Percentiles rank a stretch among this genome's conserved stretches.
Conservation (phyloP, 2,113 vertebrate species). For the Verasper variegatus region DNA sequence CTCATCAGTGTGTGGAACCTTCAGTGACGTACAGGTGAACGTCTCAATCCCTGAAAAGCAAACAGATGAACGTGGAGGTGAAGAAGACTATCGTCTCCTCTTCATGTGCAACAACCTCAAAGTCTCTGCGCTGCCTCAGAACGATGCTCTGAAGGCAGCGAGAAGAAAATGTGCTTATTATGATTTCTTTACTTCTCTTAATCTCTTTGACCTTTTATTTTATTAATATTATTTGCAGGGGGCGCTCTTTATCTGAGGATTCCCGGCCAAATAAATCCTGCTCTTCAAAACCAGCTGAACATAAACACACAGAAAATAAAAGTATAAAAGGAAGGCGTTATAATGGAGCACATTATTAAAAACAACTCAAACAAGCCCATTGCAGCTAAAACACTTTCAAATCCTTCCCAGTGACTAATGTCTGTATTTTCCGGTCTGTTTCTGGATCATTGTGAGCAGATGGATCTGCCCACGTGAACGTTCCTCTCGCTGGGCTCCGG, state of each 20-base stretch:
- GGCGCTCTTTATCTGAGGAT: too few relatives aligned
- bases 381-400: neutral
- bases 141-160: too few relatives aligned
- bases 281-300: neutral
- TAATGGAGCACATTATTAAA: neutral
- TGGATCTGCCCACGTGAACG: conserved; percentile 48
- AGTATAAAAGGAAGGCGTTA: neutral
- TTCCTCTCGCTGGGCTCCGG: conserved; percentile 12
- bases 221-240: too few relatives aligned
- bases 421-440: conserved; percentile 17
- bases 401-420: conserved; percentile 39
- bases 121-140: too few relatives aligned
- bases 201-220: neutral
- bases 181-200: neutral
- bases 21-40: conserved; percentile 14
- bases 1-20: neutral
- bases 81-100: neutral
- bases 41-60: conserved; percentile 41
- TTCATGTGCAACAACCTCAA: neutral
- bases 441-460: conserved; percentile 36
- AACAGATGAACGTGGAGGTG: neutral
- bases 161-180: neutral
- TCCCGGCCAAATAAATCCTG: neutral
- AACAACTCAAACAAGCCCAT: neutral
- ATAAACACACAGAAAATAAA: neutral